A percentile compares a stretch with the other conserved stretches of the same genome.
These are phyloP conservation scores for Lasioglossum marginatum DNA, from an alignment of 2,888 invertebrate species.

Conservation along the genomic window DNA sequence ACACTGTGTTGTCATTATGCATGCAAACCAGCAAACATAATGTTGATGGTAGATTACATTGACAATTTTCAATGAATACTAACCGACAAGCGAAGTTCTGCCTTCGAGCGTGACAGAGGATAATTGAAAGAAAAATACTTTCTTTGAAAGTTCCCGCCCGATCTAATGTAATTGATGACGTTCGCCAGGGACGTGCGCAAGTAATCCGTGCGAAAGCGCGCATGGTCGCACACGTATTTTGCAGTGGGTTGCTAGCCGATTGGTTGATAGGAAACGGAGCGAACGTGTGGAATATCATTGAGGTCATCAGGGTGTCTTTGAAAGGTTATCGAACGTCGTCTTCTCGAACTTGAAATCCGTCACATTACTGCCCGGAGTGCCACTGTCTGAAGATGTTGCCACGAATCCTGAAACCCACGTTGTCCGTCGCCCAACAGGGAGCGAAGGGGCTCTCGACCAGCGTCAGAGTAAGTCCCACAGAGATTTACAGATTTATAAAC, in stretches of 20 bases:
- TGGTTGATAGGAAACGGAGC: constrained; percentile 37
- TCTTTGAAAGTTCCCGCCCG: constrained; percentile 41
- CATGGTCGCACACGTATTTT: constrained; percentile 53
- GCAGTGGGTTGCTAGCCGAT: constrained; percentile 19
- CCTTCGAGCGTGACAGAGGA: background rate
- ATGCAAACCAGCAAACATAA: background rate
- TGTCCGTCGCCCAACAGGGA: constrained; percentile 77
- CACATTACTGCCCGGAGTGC: constrained; percentile 19
- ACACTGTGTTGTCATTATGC: background rate
- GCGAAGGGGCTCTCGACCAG: constrained; percentile 81
- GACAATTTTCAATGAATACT: background rate
- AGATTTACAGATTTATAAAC: background rate
- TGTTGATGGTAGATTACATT: background rate
- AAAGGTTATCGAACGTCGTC: constrained; percentile 55
- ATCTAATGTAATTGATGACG: background rate
- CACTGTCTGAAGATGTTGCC: constrained; percentile 77
- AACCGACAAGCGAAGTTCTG: background rate
- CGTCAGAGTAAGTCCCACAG: constrained; percentile 72
- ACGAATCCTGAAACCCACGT: constrained; percentile 77
- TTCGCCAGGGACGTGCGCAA: constrained; percentile 41
- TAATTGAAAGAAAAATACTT: background rate
- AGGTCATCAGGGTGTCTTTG: constrained; percentile 66
- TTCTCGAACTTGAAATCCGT: constrained; percentile 36
- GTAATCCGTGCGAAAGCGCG: constrained; percentile 34
- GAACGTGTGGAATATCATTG: constrained; percentile 43